Percentiles rank a stretch among this genome's conserved stretches.
phyloP scores from a whole-genome alignment of 1,140 invertebrate genomes.

The Neodiprion pinetum region DNA sequence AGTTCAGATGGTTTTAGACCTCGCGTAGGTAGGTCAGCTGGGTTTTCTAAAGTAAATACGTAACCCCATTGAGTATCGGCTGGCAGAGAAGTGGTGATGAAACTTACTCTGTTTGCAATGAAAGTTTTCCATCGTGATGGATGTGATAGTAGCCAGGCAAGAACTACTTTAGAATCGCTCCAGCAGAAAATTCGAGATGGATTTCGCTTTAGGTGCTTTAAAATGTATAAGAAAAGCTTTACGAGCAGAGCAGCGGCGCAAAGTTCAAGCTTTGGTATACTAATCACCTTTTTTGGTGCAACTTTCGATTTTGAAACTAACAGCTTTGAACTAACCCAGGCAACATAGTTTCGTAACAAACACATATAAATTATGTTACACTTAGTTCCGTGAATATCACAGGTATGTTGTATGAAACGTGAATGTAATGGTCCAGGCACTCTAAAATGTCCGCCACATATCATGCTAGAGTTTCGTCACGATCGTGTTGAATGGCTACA shows the following conservation, averaged over 20 bases:
- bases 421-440: no score
- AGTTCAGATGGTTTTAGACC: slow-evolving; percentile 30
- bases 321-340: neutral
- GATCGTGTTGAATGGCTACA: no score
- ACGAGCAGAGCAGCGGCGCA: slow-evolving; percentile 25
- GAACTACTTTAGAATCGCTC: slow-evolving; percentile 28
- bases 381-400: no score
- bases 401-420: no score
- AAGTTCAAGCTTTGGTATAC: slow-evolving; percentile 35
- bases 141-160: slow-evolving; percentile 30
- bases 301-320: slow-evolving; percentile 27
- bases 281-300: slow-evolving; percentile 33
- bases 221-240: slow-evolving; percentile 10
- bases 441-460: no score
- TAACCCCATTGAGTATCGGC: slow-evolving; percentile 24
- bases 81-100: slow-evolving; percentile 18
- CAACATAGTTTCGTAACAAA: no score
- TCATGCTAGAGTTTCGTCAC: no score
- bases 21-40: slow-evolving; percentile 27
- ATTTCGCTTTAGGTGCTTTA: neutral
- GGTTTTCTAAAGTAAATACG: slow-evolving; percentile 27
- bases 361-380: no score
- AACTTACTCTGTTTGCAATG: slow-evolving; percentile 29
- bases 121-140: slow-evolving; percentile 30
- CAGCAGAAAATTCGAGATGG: neutral